Evolutionary conservation across 1,140 invertebrate species (phyloP), one percentile per base, ranked within the genome.

Genomic region (Calycopis cecrops): DNA sequence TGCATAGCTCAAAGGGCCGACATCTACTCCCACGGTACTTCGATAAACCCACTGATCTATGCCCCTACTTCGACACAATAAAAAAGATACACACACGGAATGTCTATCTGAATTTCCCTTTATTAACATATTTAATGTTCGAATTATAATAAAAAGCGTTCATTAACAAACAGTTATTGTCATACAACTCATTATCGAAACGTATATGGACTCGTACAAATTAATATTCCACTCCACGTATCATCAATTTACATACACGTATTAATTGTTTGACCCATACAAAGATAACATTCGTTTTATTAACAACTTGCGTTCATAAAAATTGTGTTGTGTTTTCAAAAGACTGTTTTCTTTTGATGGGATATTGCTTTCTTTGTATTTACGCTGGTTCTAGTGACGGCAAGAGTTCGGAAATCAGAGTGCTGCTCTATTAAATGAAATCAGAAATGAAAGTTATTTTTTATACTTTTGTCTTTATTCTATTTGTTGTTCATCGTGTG

Each of bases 191-290:
- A n/a, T 37, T 37, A 37, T 37, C 35, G 35, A n/a, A 37, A 17
- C 40, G 12, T 44, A 6, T 44, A 44, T 44, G 40, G 40, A 16
- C 40, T 9, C 47, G 57, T 59, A 59, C 35, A 59, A 59, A 63
- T 63, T 59, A 59, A 49, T 35, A 49, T 49, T 50, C 63, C 50
- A 40, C 34, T 9, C 55, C 55, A 48, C 56, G 44, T 55, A 48
- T 37, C 28, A n/a, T 12, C 34, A 50, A 65, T 65, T 65, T 53
- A 58, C 63, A 65, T 56, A 48, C 44, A 47, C 34, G 48, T 56
- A 58, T 48, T 57, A 65, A 65, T 54, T 44, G 54, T 50, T 56
- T 56, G 53, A 55, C 55, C 59, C 57, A 63, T 60, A 55, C 42
- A 50, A 44, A 51, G 12, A 44, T 44, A 44, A 33, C 21, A 14